These are phyloP conservation scores for Sciurus vulgaris DNA, from an alignment of 2,797 vertebrate genomes.

Conservation along the genomic window DNA sequence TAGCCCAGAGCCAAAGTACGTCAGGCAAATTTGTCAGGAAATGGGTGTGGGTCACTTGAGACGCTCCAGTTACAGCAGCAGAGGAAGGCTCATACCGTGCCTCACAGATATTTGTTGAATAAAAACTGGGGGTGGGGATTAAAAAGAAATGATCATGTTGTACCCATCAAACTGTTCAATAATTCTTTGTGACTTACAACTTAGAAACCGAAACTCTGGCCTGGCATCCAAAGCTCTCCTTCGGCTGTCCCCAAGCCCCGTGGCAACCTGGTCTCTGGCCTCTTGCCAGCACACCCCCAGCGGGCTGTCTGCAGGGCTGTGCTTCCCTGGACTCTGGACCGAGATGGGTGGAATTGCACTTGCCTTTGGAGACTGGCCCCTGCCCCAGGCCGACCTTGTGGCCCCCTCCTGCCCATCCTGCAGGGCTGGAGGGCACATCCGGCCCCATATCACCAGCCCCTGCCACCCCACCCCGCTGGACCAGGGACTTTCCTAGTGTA, in stretches of 20 bases:
- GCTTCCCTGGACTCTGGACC: not conserved
- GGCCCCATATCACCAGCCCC: not conserved
- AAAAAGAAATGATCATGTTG: not conserved
- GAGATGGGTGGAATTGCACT: not conserved
- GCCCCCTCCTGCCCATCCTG: not conserved
- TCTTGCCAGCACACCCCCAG: not conserved
- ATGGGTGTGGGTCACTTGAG: not conserved
- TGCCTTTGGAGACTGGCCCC: not conserved
- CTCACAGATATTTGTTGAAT: not conserved
- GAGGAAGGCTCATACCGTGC: not conserved
- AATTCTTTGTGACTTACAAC: not conserved
- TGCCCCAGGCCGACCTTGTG: not conserved
- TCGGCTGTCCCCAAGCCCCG: not conserved
- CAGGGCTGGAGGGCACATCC: rapidly evolving
- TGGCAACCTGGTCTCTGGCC: not conserved
- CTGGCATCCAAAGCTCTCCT: not conserved
- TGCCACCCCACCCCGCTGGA: not conserved
- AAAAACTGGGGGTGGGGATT: not conserved
- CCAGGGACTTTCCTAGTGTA: not conserved
- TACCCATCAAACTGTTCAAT: not conserved
- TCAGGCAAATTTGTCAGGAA: not conserved
- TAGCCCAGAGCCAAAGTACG: not conserved
- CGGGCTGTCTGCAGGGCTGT: rapidly evolving
- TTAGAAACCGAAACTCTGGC: not conserved
- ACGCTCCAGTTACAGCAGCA: not conserved